Evolutionary conservation across 2,797 vertebrate species (phyloP).

Genomic region (Sebastes matsubarae): DNA sequence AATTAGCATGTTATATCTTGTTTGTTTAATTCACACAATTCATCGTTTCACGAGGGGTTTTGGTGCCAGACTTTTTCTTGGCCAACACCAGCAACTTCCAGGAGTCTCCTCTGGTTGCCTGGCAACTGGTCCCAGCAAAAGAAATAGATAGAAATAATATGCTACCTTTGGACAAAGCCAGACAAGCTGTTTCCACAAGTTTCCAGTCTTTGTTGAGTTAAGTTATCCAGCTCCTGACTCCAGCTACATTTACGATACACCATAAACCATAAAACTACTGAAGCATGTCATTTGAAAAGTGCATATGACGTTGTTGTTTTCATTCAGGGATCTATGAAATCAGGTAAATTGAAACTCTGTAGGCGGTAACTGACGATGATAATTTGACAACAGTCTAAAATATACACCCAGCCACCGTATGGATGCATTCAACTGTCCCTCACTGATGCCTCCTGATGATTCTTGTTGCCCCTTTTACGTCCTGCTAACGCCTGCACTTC

Average conservation of each 20-base stretch:
- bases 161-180: not conserved
- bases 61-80: not conserved
- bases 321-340: not conserved
- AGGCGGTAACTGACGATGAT: not conserved
- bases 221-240: not conserved
- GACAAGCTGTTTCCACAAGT: not conserved
- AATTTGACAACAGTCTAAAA: not conserved
- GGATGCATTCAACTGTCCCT: not conserved
- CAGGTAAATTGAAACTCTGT: not conserved
- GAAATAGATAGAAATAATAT: not conserved
- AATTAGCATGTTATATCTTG: not conserved
- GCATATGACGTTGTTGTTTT: not conserved
- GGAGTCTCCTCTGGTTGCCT: not conserved
- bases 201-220: not conserved
- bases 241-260: not conserved
- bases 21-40: not conserved
- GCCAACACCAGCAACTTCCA: not conserved
- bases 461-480: not conserved
- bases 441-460: not conserved
- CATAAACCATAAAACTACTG: not conserved
- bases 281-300: not conserved
- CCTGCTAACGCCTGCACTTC: slow-evolving; percentile 4
- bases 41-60: not conserved
- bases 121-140: not conserved
- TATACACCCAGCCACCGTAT: not conserved